These are phyloP conservation scores for Pristionchus arcanus DNA, from an alignment of 2,888 invertebrate genomes.

Conservation along the genomic window DNA sequence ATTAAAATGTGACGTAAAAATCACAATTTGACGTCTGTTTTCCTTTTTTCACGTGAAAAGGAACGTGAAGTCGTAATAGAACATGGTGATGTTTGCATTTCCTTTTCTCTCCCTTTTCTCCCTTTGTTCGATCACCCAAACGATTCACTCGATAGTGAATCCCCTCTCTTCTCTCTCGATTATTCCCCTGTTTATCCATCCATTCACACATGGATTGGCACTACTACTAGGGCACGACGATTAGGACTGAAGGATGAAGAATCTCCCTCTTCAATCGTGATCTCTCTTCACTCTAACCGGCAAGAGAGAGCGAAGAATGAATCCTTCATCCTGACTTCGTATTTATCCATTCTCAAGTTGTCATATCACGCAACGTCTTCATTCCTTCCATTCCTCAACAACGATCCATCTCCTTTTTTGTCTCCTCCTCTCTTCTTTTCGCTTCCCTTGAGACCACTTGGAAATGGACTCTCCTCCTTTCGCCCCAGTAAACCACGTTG, in stretches of 20 bases:
- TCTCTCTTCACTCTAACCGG: too few relatives aligned
- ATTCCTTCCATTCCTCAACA: constrained; percentile 4
- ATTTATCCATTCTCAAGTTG: background rate
- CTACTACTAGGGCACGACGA: background rate
- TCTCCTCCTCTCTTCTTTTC: constrained; percentile 38
- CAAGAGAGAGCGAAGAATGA: too few relatives aligned
- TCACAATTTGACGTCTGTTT: background rate
- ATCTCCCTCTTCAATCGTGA: too few relatives aligned
- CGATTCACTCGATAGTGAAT: constrained; percentile 33
- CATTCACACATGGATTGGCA: background rate
- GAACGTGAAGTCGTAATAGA: background rate
- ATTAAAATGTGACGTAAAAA: background rate
- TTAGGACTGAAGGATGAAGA: background rate
- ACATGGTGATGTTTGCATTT: background rate
- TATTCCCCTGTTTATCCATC: constrained; percentile 38
- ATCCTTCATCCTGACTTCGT: background rate
- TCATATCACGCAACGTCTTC: background rate
- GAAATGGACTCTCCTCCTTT: constrained; percentile 36
- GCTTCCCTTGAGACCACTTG: constrained; percentile 41
- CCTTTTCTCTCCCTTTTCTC: background rate
- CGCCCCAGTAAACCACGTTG: background rate
- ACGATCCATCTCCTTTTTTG: constrained; percentile 7
- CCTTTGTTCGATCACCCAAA: background rate
- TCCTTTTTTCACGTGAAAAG: background rate
- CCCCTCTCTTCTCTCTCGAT: background rate